These are phyloP conservation scores for Phyllotis vaccarum DNA, from an alignment of 2,797 vertebrate species.

Conservation along the genomic window DNA sequence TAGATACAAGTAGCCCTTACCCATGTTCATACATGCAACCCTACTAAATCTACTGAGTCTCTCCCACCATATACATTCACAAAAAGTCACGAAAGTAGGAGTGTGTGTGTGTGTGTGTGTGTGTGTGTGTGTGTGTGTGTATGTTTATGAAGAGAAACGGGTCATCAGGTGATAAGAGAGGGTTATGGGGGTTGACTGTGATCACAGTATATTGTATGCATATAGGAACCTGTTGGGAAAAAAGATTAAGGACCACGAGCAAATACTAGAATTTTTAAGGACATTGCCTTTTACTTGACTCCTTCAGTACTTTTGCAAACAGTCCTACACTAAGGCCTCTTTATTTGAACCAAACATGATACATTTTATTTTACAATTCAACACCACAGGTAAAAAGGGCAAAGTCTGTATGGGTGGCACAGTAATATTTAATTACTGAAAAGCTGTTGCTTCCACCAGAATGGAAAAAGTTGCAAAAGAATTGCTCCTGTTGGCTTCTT, in stretches of 20 bases:
- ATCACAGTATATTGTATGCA: background rate
- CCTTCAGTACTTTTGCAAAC: background rate
- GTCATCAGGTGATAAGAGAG: background rate
- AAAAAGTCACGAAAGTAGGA: background rate
- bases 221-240: background rate
- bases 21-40: background rate
- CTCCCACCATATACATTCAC: too few relatives aligned
- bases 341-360: background rate
- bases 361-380: conserved; percentile 16
- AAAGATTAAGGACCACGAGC: background rate
- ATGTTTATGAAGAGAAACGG: background rate
- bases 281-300: background rate
- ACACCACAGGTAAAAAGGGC: background rate
- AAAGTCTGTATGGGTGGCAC: background rate
- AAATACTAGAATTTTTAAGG: background rate
- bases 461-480: background rate
- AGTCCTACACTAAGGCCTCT: conserved; percentile 1
- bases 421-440: background rate
- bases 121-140: too few relatives aligned
- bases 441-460: background rate
- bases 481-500: conserved; percentile 11
- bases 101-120: background rate
- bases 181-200: background rate
- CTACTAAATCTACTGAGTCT: background rate
- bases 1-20: background rate